phyloP scores from a whole-genome alignment of 2,797 vertebrate species.

The Poeciliopsis paucimaculata region DNA sequence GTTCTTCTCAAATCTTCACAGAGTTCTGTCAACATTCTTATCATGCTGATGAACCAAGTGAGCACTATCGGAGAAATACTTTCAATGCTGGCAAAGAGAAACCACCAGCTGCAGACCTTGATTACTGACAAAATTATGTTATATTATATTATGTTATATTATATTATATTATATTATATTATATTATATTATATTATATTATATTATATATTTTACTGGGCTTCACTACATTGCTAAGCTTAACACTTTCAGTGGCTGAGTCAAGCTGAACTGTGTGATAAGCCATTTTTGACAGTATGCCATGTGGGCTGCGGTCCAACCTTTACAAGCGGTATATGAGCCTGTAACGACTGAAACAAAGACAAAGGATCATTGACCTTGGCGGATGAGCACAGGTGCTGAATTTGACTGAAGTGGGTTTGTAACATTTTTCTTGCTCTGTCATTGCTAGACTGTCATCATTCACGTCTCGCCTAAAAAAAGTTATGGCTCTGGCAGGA shows the following conservation, averaged over 20 bases:
- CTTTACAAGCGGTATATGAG: constrained; percentile 41
- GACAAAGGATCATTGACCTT: constrained; percentile 40
- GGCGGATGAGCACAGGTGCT: constrained; percentile 49
- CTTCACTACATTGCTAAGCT: background rate
- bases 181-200: background rate
- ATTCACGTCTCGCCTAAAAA: constrained; percentile 7
- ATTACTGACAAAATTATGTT: background rate
- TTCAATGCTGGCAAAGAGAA: background rate
- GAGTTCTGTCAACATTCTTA: background rate
- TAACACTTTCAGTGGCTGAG: constrained; percentile 13
- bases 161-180: background rate
- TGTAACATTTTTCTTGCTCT: constrained; percentile 24
- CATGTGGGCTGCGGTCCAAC: constrained; percentile 50
- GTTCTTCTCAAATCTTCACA: background rate
- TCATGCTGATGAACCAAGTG: background rate
- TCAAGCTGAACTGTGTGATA: constrained; percentile 12
- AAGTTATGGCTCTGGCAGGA: constrained; percentile 34
- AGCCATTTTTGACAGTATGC: constrained; percentile 33
- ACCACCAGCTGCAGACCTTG: background rate
- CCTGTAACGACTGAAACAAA: constrained; percentile 25
- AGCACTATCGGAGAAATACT: background rate
- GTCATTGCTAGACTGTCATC: constrained; percentile 27
- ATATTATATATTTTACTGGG: background rate
- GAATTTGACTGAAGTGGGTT: constrained; percentile 26
- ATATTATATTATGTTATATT: no score